A percentile compares a stretch with the other conserved stretches of the same genome.
phyloP scores from a whole-genome alignment of 2,888 invertebrate species.

The Daptonema setosum region DNA sequence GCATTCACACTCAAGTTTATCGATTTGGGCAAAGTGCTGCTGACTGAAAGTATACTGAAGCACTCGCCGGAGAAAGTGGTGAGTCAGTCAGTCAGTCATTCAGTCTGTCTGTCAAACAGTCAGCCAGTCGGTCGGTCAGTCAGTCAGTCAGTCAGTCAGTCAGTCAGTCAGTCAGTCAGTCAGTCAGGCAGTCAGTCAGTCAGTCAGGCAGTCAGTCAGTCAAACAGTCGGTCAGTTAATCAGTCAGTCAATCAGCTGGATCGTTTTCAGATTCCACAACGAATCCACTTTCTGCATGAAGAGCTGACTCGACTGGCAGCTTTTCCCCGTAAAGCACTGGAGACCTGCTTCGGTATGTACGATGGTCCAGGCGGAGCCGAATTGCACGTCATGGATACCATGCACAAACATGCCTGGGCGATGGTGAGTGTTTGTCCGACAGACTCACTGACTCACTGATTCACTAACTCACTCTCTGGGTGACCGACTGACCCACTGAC shows the following conservation, averaged over 20 bases:
- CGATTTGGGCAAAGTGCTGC: conserved; percentile 67
- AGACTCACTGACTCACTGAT: too few species aligned
- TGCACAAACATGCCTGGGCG: conserved; percentile 98
- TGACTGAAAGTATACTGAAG: conserved; percentile 32
- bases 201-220: too few species aligned
- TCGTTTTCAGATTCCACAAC: conserved; percentile 54
- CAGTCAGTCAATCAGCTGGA: neutral
- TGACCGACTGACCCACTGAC: too few species aligned
- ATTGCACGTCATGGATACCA: conserved; percentile 68
- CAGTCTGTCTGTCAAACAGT: conserved; percentile 14
- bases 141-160: conserved; percentile 12
- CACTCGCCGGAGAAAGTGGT: conserved; percentile 28
- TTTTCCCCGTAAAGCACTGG: conserved; percentile 88
- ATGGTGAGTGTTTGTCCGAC: conserved; percentile 37
- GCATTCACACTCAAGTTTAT: conserved; percentile 79
- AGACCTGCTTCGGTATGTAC: conserved; percentile 78
- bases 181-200: too few species aligned
- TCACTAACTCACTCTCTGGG: too few species aligned
- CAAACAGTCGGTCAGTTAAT: too few species aligned
- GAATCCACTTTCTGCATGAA: conserved; percentile 91
- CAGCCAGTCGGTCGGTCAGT: too few species aligned
- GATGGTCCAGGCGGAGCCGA: conserved; percentile 41
- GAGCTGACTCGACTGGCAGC: conserved; percentile 93
- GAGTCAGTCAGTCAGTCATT: conserved; percentile 1
- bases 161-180: conserved; percentile 12